Evolutionary conservation across 1,140 invertebrate species (phyloP).

Genomic region (Drosophila oshimai): DNA sequence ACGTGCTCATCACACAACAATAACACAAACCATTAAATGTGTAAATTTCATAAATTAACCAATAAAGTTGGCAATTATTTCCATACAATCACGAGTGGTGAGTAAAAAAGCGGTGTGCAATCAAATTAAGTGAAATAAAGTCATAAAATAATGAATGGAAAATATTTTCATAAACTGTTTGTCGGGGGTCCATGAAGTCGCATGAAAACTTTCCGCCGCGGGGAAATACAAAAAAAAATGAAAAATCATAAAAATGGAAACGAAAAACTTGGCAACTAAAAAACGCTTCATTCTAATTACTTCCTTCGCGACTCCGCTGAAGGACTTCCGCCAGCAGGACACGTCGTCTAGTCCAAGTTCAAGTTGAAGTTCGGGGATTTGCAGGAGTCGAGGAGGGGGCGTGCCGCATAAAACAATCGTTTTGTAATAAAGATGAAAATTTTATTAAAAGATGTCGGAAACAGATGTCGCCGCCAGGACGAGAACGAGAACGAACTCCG

Average conservation of each 20-base stretch:
- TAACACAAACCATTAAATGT: conserved; percentile 50
- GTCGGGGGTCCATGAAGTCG: conserved; percentile 31
- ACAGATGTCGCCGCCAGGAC: conserved; percentile 76
- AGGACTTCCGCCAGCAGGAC: conserved; percentile 60
- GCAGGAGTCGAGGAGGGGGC: not conserved
- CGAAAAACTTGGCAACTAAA: conserved; percentile 58
- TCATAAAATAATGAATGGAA: conserved; percentile 40
- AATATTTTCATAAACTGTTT: conserved; percentile 68
- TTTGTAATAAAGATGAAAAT: conserved; percentile 83
- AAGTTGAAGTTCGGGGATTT: conserved; percentile 21
- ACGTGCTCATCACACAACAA: not conserved
- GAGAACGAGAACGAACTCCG: conserved; percentile 31
- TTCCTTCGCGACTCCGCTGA: conserved; percentile 64
- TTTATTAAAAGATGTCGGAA: conserved; percentile 83
- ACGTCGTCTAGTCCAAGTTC: conserved; percentile 60
- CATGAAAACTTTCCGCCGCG: conserved; percentile 33
- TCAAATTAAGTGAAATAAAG: conserved; percentile 38
- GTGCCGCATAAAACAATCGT: conserved; percentile 81
- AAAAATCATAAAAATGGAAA: conserved; percentile 1
- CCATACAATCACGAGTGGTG: conserved; percentile 39
- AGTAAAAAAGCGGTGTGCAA: conserved; percentile 6
- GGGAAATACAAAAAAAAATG: conserved; percentile 14
- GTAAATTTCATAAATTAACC: conserved; percentile 76
- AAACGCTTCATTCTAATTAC: conserved; percentile 81
- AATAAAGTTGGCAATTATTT: conserved; percentile 73